Base-by-base conservation (phyloP, 2,113 vertebrate species). In the Aptenodytes forsteri region DNA sequence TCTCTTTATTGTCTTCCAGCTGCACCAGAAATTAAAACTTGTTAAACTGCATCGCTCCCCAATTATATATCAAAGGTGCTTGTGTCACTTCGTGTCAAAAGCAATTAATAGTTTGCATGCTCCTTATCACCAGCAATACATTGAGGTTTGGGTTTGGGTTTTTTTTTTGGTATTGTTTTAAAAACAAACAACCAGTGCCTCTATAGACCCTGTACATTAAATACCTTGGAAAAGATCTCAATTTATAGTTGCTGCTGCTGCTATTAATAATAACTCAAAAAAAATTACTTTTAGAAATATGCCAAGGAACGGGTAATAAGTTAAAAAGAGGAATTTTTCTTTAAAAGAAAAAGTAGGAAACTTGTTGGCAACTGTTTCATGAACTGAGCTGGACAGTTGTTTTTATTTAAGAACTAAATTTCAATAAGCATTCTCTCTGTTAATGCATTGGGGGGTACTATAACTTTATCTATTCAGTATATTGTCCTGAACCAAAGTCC, bases 21-120 rank as follows among this genome's bases (percentile, higher is more conserved):
- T 97, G 96, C 85, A 96, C 52, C 76, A 98, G 96, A 97, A 98
- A 98, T 98, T 97, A 98, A 97, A 97, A 98, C 83, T 92, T 97
- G 93, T 97, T 97, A 98, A 96, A 97, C 87, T 84, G 89, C 91
- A 66, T 95, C 26, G 3, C 80, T 97, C 92, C 83, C 92, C 96
- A 97, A 91, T 98, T 97, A 94, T 96, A 55, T 89, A 98, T 93
- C 97, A 98, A 97, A 98, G 89, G 70, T 97, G 55, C 80, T 83
- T 27, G 75, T 95, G 94, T 95, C 97, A 96, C 87, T 98, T 77
- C 54, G 46, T 91, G 86, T 94, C 91, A 97, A 91, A 97, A 95
- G 70, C 81, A 95, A 97, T 96, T 82, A 94, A 85, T 58, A 83
- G 54, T 84, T 97, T 96, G 90, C 56, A 58, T 27, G 25, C 23